Percentiles rank a stretch among this genome's conserved stretches.
phyloP scores from a whole-genome alignment of 2,797 vertebrate genomes.

The Melanotaenia nigrans region DNA sequence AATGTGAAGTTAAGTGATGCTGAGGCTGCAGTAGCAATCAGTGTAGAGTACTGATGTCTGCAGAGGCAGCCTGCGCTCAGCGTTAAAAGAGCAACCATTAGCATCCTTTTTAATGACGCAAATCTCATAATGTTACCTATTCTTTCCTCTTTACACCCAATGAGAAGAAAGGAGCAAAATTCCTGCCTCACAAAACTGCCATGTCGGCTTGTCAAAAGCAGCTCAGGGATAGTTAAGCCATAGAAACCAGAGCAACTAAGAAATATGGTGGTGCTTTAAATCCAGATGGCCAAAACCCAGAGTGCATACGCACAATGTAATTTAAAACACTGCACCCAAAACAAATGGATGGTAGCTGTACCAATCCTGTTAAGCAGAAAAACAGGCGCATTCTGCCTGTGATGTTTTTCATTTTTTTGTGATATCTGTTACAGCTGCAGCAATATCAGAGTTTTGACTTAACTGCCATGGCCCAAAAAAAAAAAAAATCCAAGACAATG shows the following conservation, averaged over 20 bases:
- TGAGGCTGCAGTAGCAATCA: slow-evolving; percentile 78
- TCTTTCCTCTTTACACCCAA: slow-evolving; percentile 66
- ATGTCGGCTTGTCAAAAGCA: slow-evolving; percentile 57
- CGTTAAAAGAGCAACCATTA: slow-evolving; percentile 79
- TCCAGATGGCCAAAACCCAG: slow-evolving; percentile 53
- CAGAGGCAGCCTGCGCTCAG: slow-evolving; percentile 64
- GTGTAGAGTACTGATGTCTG: slow-evolving; percentile 72
- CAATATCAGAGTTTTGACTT: background rate
- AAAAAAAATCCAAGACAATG: background rate
- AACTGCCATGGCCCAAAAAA: background rate
- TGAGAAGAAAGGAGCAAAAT: slow-evolving; percentile 65
- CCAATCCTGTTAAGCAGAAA: background rate
- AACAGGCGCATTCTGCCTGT: background rate
- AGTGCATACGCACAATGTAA: slow-evolving; percentile 36
- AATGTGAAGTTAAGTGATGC: slow-evolving; percentile 81
- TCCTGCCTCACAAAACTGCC: slow-evolving; percentile 63
- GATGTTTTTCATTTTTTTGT: background rate
- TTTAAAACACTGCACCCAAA: slow-evolving; percentile 46
- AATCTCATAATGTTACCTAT: slow-evolving; percentile 75
- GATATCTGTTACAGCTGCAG: background rate
- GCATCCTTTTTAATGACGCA: slow-evolving; percentile 78
- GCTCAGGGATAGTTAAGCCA: slow-evolving; percentile 48
- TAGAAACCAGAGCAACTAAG: slow-evolving; percentile 37
- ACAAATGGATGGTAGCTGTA: slow-evolving; percentile 24
- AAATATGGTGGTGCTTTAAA: slow-evolving; percentile 38